phyloP scores from a whole-genome alignment of 2,797 vertebrate species.

The Galagoides demidoff region DNA sequence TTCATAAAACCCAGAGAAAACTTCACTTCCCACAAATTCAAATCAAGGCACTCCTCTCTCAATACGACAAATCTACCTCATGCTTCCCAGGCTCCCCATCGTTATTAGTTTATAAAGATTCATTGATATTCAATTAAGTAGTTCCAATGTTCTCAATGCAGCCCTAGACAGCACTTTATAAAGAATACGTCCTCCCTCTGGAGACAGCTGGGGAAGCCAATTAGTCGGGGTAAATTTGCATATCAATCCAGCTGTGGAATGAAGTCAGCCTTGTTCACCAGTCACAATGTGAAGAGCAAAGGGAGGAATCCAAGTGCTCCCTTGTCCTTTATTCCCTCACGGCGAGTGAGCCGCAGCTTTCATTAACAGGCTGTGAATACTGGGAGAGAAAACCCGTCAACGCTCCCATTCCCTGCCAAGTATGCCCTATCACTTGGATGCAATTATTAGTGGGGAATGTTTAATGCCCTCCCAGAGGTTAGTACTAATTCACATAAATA shows the following conservation, averaged over 20 bases:
- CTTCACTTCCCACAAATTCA: conserved; percentile 77
- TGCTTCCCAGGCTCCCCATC: conserved; percentile 73
- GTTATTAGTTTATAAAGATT: conserved; percentile 81
- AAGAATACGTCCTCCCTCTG: conserved; percentile 83
- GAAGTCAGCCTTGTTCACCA: conserved; percentile 70
- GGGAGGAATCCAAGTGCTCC: conserved; percentile 64
- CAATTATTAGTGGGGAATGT: conserved; percentile 53
- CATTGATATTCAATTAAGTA: conserved; percentile 85
- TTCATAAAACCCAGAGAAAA: conserved; percentile 72
- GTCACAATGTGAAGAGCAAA: conserved; percentile 58
- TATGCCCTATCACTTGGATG: conserved; percentile 29
- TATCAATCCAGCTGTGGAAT: conserved; percentile 82
- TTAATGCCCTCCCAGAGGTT: conserved; percentile 54
- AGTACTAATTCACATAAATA: conserved; percentile 77
- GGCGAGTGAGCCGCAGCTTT: conserved; percentile 65
- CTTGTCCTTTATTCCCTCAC: conserved; percentile 67
- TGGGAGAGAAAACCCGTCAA: conserved; percentile 58
- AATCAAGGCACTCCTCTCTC: conserved; percentile 58
- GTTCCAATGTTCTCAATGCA: conserved; percentile 80
- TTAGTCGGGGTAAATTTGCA: conserved; percentile 84
- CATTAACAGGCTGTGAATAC: conserved; percentile 68
- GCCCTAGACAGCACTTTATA: conserved; percentile 79
- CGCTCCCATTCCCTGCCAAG: conserved; percentile 61
- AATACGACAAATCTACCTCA: conserved; percentile 57
- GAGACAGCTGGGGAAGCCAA: conserved; percentile 85